Percentiles rank a stretch among this genome's conserved stretches.
Evolutionary conservation across 2,888 invertebrate species (phyloP).

Genomic region (Drosophila imparisetae): DNA sequence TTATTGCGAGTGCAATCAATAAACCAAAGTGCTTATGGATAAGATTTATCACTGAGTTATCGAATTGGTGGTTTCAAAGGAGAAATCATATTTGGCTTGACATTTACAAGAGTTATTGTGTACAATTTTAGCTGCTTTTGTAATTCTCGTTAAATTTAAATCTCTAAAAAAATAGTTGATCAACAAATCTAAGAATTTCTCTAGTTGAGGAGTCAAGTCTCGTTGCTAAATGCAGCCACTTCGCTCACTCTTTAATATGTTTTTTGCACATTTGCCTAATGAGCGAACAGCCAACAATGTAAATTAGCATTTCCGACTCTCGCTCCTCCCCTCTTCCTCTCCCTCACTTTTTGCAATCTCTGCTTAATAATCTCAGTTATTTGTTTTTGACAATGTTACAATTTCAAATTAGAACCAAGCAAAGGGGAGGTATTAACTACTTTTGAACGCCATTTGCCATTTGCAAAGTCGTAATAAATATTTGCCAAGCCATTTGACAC

Average conservation of each 20-base stretch:
- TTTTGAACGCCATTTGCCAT: conserved; percentile 51
- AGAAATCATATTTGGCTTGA: neutral
- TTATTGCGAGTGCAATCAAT: neutral
- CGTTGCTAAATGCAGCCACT: neutral
- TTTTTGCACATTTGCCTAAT: conserved; percentile 7
- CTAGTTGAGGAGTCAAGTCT: neutral
- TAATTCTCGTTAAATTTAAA: neutral
- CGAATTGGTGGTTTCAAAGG: neutral
- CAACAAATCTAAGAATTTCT: neutral
- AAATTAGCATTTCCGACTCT: conserved; percentile 64
- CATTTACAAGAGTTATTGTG: neutral
- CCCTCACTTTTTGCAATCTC: conserved; percentile 44
- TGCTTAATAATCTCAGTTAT: conserved; percentile 29
- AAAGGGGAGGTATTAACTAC: neutral
- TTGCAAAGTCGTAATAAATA: conserved; percentile 49
- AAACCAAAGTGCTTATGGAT: neutral
- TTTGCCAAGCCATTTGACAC: conserved; percentile 66
- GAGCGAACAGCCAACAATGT: conserved; percentile 14
- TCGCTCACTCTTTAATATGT: neutral
- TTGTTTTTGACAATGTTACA: conserved; percentile 61
- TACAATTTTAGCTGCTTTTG: neutral
- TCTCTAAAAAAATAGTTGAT: neutral
- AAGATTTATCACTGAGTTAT: neutral
- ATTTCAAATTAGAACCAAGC: conserved; percentile 64
- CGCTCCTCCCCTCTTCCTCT: neutral